Evolutionary conservation across 2,888 invertebrate genomes (phyloP), one percentile per base, ranked within the genome.

Genomic region (Dicycla oo): DNA sequence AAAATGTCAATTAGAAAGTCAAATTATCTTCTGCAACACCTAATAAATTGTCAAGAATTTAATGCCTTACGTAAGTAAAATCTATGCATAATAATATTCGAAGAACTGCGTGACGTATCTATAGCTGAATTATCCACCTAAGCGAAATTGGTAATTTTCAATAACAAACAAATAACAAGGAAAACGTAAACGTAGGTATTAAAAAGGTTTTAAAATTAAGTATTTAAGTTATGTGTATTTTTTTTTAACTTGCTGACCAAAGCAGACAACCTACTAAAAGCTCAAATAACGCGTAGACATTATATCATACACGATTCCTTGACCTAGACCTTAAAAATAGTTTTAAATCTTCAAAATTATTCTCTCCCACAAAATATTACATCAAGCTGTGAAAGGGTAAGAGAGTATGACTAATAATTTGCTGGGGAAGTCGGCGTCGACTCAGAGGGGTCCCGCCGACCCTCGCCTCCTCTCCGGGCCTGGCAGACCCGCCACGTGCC

Each of bases 401-500:
- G 63, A 78, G 47, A 45, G 68, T 60, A 64, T 81, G 80, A 86
- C 73, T 80, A 80, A 84, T 71, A 73, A 66, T 73, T 73, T 64
- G 43, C 43, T 43, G 69, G 74, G 80, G 78, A 84, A 74, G 71
- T 63, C 69, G 65, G 63, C 45, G 78, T 83, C 78, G 54, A 15
- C 30, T 34, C 38, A 49, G 65, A 67, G 70, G 75, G 77, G 77
- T 79, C 76, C 75, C 82, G 65, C 76, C 74, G 53, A 64, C 70
- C 70, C 77, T 64, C 65, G 69, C 78, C 56, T 64, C 65, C 56
- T 80, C 51, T 53, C 54, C 58, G 47, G 57, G 61, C 57, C 64
- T n/a, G 80, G 69, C 73, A 40, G 60, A 30, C 83, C 78, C 80
- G 84, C 86, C 92, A 91, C 93, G 93, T 91, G 92, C 87, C 90